These are phyloP conservation scores for Drosophila picticornis DNA, from an alignment of 2,888 invertebrate species.

Conservation along the genomic window DNA sequence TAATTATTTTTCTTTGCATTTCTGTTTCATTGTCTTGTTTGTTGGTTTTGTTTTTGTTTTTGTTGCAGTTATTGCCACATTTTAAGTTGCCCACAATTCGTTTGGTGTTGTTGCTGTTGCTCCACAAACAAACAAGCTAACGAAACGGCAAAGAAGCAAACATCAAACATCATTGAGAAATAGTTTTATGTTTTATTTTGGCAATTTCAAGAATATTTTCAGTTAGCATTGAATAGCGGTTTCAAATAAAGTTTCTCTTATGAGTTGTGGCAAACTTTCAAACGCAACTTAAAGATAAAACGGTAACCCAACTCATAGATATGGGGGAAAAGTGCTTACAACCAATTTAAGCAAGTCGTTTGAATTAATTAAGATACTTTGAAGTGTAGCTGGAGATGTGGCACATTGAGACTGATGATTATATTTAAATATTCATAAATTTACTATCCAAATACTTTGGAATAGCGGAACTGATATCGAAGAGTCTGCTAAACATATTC, in stretches of 20 bases:
- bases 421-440: neutral
- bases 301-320: constrained; percentile 3
- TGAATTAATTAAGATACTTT: constrained; percentile 21
- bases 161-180: constrained; percentile 17
- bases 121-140: neutral
- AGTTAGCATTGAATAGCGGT: constrained; percentile 18
- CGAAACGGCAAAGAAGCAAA: constrained; percentile 27
- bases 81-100: constrained; percentile 1
- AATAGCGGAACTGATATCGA: neutral
- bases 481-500: neutral
- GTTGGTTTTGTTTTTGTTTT: constrained; percentile 8
- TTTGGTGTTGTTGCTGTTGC: neutral
- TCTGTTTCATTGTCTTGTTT: constrained; percentile 20
- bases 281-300: constrained; percentile 16
- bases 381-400: constrained; percentile 12
- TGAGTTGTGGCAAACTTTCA: constrained; percentile 17
- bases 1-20: constrained; percentile 41
- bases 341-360: constrained; percentile 8
- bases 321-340: constrained; percentile 20
- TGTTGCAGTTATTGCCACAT: constrained; percentile 33
- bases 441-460: neutral
- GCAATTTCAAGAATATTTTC: neutral
- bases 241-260: constrained; percentile 12
- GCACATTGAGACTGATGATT: constrained; percentile 1
- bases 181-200: constrained; percentile 9